Percentiles rank a stretch among this genome's conserved stretches.
Conservation (phyloP, 1,140 invertebrate genomes). For the Rhagoletis pomonella region DNA sequence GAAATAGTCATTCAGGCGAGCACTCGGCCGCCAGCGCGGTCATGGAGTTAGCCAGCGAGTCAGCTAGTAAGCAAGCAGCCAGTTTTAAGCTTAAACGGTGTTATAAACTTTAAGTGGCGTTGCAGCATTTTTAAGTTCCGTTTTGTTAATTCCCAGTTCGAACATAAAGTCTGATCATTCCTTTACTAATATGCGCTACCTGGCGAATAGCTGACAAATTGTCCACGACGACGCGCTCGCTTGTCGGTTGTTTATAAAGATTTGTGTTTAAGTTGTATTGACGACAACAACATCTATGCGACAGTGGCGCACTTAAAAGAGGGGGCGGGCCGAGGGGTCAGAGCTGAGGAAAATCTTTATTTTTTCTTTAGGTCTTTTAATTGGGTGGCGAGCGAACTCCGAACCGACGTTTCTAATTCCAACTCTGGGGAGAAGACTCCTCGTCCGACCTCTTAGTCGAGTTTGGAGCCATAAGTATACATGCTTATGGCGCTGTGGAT, state of each 20-base stretch:
- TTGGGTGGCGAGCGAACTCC: no score
- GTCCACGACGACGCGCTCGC: neutral
- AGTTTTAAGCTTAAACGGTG: conserved; percentile 38
- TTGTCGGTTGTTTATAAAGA: neutral
- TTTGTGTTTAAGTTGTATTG: neutral
- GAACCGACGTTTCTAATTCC: no score
- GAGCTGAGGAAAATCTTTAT: no score
- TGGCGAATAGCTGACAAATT: conserved; percentile 16
- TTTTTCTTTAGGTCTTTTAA: no score
- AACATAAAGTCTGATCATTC: conserved; percentile 36
- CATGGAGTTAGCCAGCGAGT: neutral
- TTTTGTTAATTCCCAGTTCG: conserved; percentile 47
- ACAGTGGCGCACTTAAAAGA: neutral
- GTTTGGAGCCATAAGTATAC: no score
- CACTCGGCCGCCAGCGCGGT: neutral
- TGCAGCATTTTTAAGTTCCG: conserved; percentile 36
- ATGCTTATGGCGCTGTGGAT: no score
- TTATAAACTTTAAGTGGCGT: conserved; percentile 51
- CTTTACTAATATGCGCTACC: conserved; percentile 24
- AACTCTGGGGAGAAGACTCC: no score
- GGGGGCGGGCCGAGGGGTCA: neutral
- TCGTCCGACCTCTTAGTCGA: no score
- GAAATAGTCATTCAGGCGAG: conserved; percentile 13
- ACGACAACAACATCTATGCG: no score
- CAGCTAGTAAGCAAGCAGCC: neutral